Conservation (phyloP, 37 sponge, comb jelly and placozoan species). For the Agelas oroides region DNA sequence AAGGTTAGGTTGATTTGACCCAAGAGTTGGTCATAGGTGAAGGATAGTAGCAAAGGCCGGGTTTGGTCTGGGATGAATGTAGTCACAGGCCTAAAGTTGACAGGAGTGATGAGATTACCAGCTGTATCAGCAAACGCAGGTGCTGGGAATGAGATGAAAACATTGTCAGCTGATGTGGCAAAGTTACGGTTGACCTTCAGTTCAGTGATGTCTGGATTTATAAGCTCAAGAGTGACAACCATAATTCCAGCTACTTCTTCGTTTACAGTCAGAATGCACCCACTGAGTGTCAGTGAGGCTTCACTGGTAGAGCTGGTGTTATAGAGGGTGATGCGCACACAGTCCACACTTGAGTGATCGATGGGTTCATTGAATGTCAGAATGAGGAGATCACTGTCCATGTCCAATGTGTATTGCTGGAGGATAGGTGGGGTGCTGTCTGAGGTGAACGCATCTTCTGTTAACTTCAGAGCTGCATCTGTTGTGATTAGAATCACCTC, state of each 20-base stretch:
- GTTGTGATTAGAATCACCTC: slow-evolving; percentile 49
- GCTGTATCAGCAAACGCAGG: slow-evolving; percentile 69
- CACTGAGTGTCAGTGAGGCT: slow-evolving; percentile 58
- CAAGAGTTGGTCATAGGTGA: slow-evolving; percentile 74
- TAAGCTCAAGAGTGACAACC: slow-evolving; percentile 67
- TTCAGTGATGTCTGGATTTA: slow-evolving; percentile 44
- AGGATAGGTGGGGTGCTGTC: slow-evolving; percentile 73
- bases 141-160: slow-evolving; percentile 68
- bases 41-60: slow-evolving; percentile 71
- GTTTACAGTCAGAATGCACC: slow-evolving; percentile 51
- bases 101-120: slow-evolving; percentile 38
- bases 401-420: slow-evolving; percentile 66
- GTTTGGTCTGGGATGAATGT: slow-evolving; percentile 76
- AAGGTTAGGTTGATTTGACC: slow-evolving; percentile 84
- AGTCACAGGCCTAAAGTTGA: background rate
- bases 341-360: slow-evolving; percentile 43
- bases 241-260: slow-evolving; percentile 31
- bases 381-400: slow-evolving; percentile 76
- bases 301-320: slow-evolving; percentile 26
- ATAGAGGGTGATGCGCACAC: slow-evolving; percentile 68
- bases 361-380: slow-evolving; percentile 93
- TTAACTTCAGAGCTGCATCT: slow-evolving; percentile 44
- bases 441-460: slow-evolving; percentile 27
- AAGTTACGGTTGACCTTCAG: slow-evolving; percentile 73
- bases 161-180: slow-evolving; percentile 47